Conservation (phyloP, 2,113 vertebrate genomes). For the Hirundichthys speculiger region DNA sequence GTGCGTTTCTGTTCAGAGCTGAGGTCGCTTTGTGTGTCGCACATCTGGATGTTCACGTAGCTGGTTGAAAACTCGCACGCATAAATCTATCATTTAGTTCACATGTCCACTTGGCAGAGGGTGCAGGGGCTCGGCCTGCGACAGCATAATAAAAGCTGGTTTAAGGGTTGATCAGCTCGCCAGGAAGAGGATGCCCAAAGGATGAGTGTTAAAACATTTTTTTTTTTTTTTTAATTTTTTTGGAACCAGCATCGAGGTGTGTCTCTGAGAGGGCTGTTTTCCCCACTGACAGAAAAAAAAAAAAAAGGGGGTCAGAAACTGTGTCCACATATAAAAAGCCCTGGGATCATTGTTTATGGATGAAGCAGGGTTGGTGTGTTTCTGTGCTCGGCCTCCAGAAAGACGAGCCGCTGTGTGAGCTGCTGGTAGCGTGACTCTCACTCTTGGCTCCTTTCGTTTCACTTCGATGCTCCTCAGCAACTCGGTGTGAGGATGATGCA, state of each 20-base stretch:
- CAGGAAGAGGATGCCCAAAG: constrained; percentile 54
- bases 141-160: constrained; percentile 53
- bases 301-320: constrained; percentile 18
- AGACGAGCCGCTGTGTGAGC: constrained; percentile 31
- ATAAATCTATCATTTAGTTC: neutral
- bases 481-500: constrained; percentile 16
- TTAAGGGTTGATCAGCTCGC: no score
- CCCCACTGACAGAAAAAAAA: constrained; percentile 30
- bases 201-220: no score
- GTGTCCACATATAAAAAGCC: constrained; percentile 16
- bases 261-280: constrained; percentile 51
- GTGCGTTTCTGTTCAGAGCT: constrained; percentile 4
- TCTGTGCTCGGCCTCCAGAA: constrained; percentile 45
- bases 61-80: no score
- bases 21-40: neutral
- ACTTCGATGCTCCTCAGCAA: constrained; percentile 24
- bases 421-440: constrained; percentile 48
- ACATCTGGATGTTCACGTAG: constrained; percentile 26
- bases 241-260: constrained; percentile 48
- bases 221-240: no score
- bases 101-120: no score
- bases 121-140: constrained; percentile 17
- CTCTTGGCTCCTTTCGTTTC: constrained; percentile 35
- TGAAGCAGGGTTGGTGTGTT: constrained; percentile 39
- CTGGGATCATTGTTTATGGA: constrained; percentile 61